Conservation (phyloP, 2,888 invertebrate genomes). For the Eupithecia abbreviata region DNA sequence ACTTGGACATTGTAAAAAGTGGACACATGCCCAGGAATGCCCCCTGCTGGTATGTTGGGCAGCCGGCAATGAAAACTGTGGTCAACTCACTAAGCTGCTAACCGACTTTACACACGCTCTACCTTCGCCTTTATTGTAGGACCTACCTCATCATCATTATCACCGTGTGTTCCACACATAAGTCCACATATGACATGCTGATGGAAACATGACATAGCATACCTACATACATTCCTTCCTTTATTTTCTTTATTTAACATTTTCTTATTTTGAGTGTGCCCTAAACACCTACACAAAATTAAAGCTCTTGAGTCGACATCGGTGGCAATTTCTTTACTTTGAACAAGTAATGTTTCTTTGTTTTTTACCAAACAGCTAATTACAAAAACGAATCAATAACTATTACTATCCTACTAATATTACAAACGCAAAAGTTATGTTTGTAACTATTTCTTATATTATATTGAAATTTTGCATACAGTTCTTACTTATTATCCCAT, state of each 20-base stretch:
- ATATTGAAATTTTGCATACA: too few relatives aligned
- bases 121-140: background rate
- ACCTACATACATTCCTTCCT: too few relatives aligned
- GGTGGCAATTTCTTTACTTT: background rate
- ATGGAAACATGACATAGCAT: too few relatives aligned
- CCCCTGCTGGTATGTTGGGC: slow-evolving; percentile 68
- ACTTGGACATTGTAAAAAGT: slow-evolving; percentile 46
- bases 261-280: background rate
- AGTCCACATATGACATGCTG: too few relatives aligned
- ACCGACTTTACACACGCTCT: background rate
- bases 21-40: slow-evolving; percentile 42
- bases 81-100: slow-evolving; percentile 18
- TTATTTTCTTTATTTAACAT: background rate
- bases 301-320: background rate
- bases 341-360: background rate
- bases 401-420: background rate
- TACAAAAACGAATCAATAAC: background rate
- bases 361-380: background rate
- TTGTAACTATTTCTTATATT: too few relatives aligned
- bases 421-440: too few relatives aligned
- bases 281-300: too few relatives aligned
- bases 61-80: slow-evolving; percentile 68
- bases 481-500: too few relatives aligned
- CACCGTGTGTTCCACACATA: too few relatives aligned
- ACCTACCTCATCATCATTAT: background rate